A percentile compares a stretch with the other conserved stretches of the same genome.
These are phyloP conservation scores for Pantherophis guttatus DNA, from an alignment of 2,113 vertebrate genomes.

Conservation along the genomic window DNA sequence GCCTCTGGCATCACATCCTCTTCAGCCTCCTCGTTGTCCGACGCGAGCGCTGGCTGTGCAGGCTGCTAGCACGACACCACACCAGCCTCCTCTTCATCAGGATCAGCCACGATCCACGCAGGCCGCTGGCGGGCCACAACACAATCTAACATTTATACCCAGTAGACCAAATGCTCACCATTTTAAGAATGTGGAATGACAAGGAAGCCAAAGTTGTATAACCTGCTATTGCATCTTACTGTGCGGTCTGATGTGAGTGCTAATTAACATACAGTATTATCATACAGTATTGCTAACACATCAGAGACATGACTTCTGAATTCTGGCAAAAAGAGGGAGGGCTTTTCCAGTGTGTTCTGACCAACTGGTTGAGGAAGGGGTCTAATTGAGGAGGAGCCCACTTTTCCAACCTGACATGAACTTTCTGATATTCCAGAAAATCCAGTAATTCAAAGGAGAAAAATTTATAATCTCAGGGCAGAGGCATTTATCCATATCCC, in stretches of 20 bases:
- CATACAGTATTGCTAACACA: not conserved
- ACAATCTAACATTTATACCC: not conserved
- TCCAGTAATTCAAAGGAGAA: not conserved
- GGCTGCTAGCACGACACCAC: too few relatives aligned
- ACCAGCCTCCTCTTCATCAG: too few relatives aligned
- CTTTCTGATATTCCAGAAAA: not conserved
- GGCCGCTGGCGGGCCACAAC: too few relatives aligned
- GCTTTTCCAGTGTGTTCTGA: not conserved
- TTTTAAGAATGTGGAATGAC: not conserved
- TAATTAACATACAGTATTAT: not conserved
- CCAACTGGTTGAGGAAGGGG: not conserved
- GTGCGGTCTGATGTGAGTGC: not conserved
- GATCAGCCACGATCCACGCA: too few relatives aligned
- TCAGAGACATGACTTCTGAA: not conserved
- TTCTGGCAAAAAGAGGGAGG: not conserved
- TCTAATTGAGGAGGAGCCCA: not conserved
- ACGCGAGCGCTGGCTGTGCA: too few relatives aligned
- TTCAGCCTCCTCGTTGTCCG: too few relatives aligned
- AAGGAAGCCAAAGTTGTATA: not conserved
- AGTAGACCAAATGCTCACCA: not conserved
- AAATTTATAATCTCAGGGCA: not conserved
- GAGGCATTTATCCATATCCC: not conserved
- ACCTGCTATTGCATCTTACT: not conserved
- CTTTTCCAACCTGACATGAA: not conserved
- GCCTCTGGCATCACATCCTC: too few relatives aligned